These are phyloP conservation scores for Aphelinus atriplicis DNA, from an alignment of 1,140 invertebrate genomes.

Conservation along the genomic window DNA sequence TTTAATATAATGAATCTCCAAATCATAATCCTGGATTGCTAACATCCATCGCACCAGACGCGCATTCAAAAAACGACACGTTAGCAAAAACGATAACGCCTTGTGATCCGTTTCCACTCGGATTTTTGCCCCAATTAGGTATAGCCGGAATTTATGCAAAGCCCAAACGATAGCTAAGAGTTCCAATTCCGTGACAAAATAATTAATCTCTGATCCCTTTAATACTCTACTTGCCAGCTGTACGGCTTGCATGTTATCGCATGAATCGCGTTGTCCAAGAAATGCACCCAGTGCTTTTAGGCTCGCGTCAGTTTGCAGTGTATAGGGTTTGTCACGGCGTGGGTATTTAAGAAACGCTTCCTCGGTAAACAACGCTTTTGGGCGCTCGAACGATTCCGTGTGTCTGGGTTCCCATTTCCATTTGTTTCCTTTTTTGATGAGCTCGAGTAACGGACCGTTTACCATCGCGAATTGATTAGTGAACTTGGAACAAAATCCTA, in stretches of 20 bases:
- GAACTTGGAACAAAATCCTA: constrained; percentile 27
- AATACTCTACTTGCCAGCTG: background rate
- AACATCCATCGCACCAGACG: constrained; percentile 13
- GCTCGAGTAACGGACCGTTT: constrained; percentile 21
- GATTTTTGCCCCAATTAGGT: background rate
- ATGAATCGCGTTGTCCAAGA: constrained; percentile 3
- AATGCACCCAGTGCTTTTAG: constrained; percentile 20
- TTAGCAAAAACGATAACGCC: constrained; percentile 6
- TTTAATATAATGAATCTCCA: constrained; percentile 5
- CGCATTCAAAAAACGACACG: background rate
- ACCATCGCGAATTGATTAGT: background rate
- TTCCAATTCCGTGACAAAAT: constrained; percentile 15
- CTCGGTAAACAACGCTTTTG: constrained; percentile 20
- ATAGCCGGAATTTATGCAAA: constrained; percentile 15
- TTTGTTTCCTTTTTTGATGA: constrained; percentile 11
- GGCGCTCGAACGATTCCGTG: constrained; percentile 3
- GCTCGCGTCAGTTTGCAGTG: constrained; percentile 22
- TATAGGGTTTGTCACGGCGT: background rate
- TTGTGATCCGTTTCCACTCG: constrained; percentile 1
- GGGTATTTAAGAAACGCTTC: constrained; percentile 19
- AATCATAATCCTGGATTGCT: constrained; percentile 15
- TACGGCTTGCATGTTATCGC: background rate
- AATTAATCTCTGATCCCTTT: background rate
- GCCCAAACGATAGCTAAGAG: background rate
- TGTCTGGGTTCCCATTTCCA: constrained; percentile 12